Percentiles rank a stretch among this genome's conserved stretches.
Conservation (phyloP, 2,113 vertebrate genomes). For the Mobula birostris region DNA sequence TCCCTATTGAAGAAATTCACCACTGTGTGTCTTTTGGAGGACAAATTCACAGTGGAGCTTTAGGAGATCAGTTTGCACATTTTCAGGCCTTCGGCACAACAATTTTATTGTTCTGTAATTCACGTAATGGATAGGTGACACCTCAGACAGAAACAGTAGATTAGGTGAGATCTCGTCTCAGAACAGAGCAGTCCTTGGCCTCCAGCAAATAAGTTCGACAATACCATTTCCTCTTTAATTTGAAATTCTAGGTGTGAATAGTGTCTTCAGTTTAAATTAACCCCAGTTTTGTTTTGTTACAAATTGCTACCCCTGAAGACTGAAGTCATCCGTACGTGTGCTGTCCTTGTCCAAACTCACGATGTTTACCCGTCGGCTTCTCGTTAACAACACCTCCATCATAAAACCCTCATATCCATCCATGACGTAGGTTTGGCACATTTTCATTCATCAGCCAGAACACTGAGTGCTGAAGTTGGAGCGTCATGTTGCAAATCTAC, state of each 20-base stretch:
- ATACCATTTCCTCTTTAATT: not conserved
- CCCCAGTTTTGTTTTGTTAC: not conserved
- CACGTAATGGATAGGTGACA: slow-evolving; percentile 25
- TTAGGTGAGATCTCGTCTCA: not conserved
- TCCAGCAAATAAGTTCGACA: not conserved
- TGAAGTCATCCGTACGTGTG: too few relatives aligned
- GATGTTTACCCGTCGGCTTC: too few relatives aligned
- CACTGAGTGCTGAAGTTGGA: not conserved
- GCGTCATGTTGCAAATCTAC: not conserved
- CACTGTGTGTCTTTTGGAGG: not conserved
- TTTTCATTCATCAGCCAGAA: too few relatives aligned
- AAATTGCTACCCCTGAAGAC: not conserved
- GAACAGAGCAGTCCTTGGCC: not conserved
- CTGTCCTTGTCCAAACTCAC: too few relatives aligned
- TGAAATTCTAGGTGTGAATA: not conserved
- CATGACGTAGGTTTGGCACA: too few relatives aligned
- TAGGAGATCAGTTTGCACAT: slow-evolving; percentile 11
- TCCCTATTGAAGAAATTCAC: slow-evolving; percentile 21
- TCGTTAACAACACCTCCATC: too few relatives aligned
- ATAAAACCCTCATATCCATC: too few relatives aligned
- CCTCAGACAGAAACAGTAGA: slow-evolving; percentile 15
- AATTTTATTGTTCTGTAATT: slow-evolving; percentile 28
- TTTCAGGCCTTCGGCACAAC: slow-evolving; percentile 14
- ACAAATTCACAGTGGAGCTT: not conserved
- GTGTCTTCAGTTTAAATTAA: not conserved